Percentiles rank a stretch among this genome's conserved stretches.
Evolutionary conservation across 2,113 vertebrate species (phyloP).

Genomic region (Willisornis vidua): DNA sequence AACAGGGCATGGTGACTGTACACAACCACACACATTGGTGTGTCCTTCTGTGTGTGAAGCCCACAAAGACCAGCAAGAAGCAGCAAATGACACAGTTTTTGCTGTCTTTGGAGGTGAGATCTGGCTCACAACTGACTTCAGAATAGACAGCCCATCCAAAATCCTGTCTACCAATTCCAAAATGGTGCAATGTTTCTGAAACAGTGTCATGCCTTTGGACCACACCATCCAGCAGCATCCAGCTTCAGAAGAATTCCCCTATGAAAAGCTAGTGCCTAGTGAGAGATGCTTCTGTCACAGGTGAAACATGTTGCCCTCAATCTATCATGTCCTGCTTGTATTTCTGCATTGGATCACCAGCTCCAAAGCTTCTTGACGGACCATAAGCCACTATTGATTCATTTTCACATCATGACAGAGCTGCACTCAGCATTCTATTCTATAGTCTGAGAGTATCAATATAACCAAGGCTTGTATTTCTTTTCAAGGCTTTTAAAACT

Average conservation of each 20-base stretch:
- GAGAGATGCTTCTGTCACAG: background rate
- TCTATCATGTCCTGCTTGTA: background rate
- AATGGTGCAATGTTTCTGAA: rapidly evolving
- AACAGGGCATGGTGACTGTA: background rate
- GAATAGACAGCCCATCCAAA: rapidly evolving
- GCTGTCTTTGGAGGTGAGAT: background rate
- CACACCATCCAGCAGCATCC: background rate
- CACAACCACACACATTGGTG: background rate
- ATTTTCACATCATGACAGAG: background rate
- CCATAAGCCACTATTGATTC: background rate
- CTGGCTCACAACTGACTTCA: background rate
- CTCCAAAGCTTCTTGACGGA: background rate
- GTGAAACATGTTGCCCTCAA: background rate
- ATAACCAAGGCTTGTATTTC: rapidly evolving
- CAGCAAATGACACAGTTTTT: background rate
- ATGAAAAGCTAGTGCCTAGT: rapidly evolving
- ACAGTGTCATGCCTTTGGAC: background rate
- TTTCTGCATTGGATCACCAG: background rate
- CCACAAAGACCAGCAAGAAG: background rate
- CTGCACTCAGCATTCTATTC: background rate
- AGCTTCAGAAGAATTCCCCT: background rate
- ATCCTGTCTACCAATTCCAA: background rate
- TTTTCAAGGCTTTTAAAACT: background rate
- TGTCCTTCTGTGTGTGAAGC: background rate
- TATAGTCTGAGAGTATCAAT: background rate